A percentile compares a stretch with the other conserved stretches of the same genome.
Evolutionary conservation across 1,140 invertebrate species (phyloP).

Genomic region (Drosophila biarmipes): DNA sequence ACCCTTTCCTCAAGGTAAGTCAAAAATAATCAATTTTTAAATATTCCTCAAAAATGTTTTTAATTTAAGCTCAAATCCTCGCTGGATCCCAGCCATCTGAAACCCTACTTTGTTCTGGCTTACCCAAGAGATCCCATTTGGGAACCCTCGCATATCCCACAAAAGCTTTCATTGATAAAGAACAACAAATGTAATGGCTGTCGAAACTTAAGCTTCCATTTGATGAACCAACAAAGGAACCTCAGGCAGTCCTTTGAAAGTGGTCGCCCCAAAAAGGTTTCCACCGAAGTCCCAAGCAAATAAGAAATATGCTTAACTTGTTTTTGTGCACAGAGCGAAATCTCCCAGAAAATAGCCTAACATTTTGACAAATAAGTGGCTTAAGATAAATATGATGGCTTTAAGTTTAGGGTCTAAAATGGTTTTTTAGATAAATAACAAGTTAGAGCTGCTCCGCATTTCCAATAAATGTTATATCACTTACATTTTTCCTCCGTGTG

Average conservation of each 20-base stretch:
- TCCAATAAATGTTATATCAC: not conserved
- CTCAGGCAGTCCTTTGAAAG: conserved; percentile 53
- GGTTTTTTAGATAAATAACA: too few species aligned
- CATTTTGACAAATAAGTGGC: too few species aligned
- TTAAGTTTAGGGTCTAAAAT: too few species aligned
- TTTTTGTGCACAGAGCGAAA: conserved; percentile 1
- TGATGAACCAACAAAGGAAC: conserved; percentile 66
- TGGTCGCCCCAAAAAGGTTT: conserved; percentile 55
- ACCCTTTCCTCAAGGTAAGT: not conserved
- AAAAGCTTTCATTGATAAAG: conserved; percentile 48
- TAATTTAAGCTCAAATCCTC: conserved; percentile 3
- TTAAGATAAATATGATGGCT: too few species aligned
- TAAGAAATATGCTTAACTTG: conserved; percentile 27
- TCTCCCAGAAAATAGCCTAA: not conserved
- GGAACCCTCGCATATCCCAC: conserved; percentile 27
- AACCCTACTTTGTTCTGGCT: conserved; percentile 28
- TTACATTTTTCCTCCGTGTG: conserved; percentile 9
- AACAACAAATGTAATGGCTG: conserved; percentile 62
- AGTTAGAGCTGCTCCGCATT: too few species aligned
- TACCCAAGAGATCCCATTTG: conserved; percentile 12
- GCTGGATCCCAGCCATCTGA: not conserved
- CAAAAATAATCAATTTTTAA: not conserved
- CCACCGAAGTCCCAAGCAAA: conserved; percentile 53
- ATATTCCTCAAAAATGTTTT: not conserved
- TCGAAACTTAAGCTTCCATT: conserved; percentile 69